Evolutionary conservation across 2,888 invertebrate species (phyloP).

Genomic region (Helicoverpa assulta): DNA sequence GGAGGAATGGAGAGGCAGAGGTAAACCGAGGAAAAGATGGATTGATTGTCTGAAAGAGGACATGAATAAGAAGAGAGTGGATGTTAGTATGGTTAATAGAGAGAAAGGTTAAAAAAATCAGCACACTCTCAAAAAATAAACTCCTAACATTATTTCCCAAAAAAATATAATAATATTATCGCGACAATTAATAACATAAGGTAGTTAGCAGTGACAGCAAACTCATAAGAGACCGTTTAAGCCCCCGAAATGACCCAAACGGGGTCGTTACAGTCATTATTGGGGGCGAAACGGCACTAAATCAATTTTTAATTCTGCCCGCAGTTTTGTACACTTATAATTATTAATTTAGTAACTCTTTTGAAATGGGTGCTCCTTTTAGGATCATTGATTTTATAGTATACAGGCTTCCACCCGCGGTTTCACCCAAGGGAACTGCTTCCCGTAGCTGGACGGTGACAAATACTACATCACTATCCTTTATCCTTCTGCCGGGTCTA

Average conservation of each 20-base stretch:
- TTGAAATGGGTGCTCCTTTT: slow-evolving; percentile 41
- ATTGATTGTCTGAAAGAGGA: too few relatives aligned
- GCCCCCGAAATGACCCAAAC: slow-evolving; percentile 72
- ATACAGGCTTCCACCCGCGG: too few relatives aligned
- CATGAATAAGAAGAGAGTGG: too few relatives aligned
- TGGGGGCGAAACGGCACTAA: slow-evolving; percentile 71
- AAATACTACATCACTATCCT: too few relatives aligned
- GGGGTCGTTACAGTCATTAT: slow-evolving; percentile 75
- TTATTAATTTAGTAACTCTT: slow-evolving; percentile 58
- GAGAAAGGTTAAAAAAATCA: slow-evolving; percentile 5
- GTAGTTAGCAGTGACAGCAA: slow-evolving; percentile 63
- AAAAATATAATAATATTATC: slow-evolving; percentile 48
- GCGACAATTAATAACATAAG: slow-evolving; percentile 61
- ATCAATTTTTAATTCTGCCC: slow-evolving; percentile 80
- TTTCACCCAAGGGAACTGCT: too few relatives aligned
- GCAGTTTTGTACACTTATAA: slow-evolving; percentile 48
- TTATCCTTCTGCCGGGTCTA: too few relatives aligned
- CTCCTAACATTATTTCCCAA: slow-evolving; percentile 18
- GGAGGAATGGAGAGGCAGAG: too few relatives aligned
- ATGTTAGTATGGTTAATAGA: not conserved
- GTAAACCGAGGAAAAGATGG: too few relatives aligned
- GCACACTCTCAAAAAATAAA: slow-evolving; percentile 4
- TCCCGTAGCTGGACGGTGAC: too few relatives aligned
- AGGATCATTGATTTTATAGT: not conserved
- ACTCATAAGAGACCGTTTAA: slow-evolving; percentile 83